These are phyloP conservation scores for Drosophila conformis DNA, from an alignment of 2,888 invertebrate species.

Conservation along the genomic window DNA sequence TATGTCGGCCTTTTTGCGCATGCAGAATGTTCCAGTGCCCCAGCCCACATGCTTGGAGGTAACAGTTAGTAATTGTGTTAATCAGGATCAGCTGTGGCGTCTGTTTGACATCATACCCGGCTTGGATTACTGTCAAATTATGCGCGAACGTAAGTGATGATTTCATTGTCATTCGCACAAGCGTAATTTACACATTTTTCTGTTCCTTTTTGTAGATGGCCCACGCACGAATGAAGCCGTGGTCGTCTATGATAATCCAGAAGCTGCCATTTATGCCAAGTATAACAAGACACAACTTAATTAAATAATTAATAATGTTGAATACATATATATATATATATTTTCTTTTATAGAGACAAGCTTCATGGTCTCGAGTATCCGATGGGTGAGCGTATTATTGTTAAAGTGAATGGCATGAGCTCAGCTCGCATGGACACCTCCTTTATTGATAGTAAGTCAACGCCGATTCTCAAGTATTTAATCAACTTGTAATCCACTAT, in stretches of 20 bases:
- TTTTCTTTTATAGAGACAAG: conserved; percentile 89
- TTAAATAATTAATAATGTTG: neutral
- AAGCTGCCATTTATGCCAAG: conserved; percentile 88
- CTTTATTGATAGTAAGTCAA: conserved; percentile 80
- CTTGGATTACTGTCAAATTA: conserved; percentile 88
- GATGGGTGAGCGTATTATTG: conserved; percentile 91
- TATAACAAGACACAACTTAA: conserved; percentile 35
- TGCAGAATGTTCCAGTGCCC: conserved; percentile 81
- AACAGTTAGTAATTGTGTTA: conserved; percentile 89
- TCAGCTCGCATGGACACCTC: conserved; percentile 82
- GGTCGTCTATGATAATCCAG: conserved; percentile 90
- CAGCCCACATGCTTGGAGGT: conserved; percentile 88
- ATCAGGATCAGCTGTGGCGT: conserved; percentile 91
- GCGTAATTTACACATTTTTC: neutral
- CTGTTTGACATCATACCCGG: conserved; percentile 95
- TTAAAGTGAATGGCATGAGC: conserved; percentile 83
- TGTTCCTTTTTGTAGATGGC: conserved; percentile 70
- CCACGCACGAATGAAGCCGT: conserved; percentile 86
- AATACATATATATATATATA: neutral
- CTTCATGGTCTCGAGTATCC: conserved; percentile 97
- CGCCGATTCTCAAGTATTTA: neutral
- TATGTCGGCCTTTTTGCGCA: conserved; percentile 82
- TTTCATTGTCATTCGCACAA: neutral
- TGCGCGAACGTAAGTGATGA: conserved; percentile 82
- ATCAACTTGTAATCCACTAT: neutral